A percentile compares a stretch with the other conserved stretches of the same genome.
phyloP scores from a whole-genome alignment of 2,888 invertebrate species.

The Theodoxus fluviatilis region DNA sequence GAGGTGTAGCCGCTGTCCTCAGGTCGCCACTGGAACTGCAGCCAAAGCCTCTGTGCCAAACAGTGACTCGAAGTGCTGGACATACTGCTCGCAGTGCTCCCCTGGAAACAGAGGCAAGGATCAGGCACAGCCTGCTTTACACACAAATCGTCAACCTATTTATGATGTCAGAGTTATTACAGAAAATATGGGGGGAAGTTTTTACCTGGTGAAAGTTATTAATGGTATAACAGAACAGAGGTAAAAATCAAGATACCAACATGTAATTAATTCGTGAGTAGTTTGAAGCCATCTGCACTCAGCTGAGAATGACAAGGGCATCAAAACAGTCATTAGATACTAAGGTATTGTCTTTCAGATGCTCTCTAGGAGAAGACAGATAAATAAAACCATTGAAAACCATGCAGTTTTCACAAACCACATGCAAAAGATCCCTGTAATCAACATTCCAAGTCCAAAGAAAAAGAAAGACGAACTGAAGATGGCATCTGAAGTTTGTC shows the following conservation, averaged over 20 bases:
- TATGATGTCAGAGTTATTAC: not conserved
- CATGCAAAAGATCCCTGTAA: too few species aligned
- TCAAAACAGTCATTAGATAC: too few species aligned
- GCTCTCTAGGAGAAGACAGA: too few species aligned
- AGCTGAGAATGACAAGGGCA: too few species aligned
- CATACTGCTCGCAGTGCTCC: slow-evolving; percentile 75
- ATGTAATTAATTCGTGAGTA: not conserved
- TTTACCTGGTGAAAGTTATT: not conserved
- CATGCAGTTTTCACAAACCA: too few species aligned
- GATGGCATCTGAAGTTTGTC: too few species aligned
- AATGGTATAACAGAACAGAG: not conserved
- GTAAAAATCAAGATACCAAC: not conserved
- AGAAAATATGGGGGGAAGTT: not conserved
- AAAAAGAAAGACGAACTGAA: too few species aligned
- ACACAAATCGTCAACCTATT: not conserved
- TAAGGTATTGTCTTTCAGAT: too few species aligned
- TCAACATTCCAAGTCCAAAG: too few species aligned
- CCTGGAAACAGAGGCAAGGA: slow-evolving; percentile 43
- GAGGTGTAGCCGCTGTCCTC: not conserved
- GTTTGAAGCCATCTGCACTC: too few species aligned
- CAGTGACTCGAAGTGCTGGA: slow-evolving; percentile 72
- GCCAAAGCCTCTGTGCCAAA: slow-evolving; percentile 59
- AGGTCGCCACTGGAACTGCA: slow-evolving; percentile 28
- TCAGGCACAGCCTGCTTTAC: not conserved
- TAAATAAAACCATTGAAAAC: too few species aligned